Base-by-base conservation (phyloP, 2,888 invertebrate genomes). In the Drosophila peninsularis region DNA sequence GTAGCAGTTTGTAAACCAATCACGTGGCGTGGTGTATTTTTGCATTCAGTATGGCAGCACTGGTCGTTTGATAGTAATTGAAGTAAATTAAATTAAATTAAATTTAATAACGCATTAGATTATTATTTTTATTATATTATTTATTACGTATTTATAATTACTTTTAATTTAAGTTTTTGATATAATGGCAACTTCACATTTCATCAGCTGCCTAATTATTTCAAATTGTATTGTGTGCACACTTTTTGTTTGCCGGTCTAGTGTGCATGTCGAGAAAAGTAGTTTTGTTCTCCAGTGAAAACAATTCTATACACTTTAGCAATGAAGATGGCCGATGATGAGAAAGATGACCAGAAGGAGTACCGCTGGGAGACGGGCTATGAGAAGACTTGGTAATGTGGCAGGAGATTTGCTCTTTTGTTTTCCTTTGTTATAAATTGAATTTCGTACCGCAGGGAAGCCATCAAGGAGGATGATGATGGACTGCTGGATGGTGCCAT, bases 321-420 rank as follows among this genome's bases (percentile, higher is more conserved):
- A 37, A 44, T 10, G 10, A 44, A 41, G 61, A 91, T 91, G 91
- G 91, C 91, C 14, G 91, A 91, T n/a, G 84, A 90, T 7, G 97
- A 97, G 68, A 97, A 97, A 69, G 96, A 96, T 50, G 96, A 97
- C 91, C 94, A 95, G 30, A 97, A 97, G 88, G 98, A 97, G 91
- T 98, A 98, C 91, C 95, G 98, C 58, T 98, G 98, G 98, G 98
- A 98, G 92, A 97, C 97, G 55, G 98, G 98, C 82, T 98, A 98
- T 92, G 98, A 98, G 91, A 98, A 97, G 93, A 98, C 98, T 90
- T 98, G 98, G 97, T 96, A 93, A 36, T 17, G 3, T 13, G 9
- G 24, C 39, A 58, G 2, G 7, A 32, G 4, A 21, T 19, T 10
- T 32, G 3, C 27, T 27, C 5, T 17, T 32, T 39, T 19, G 9